Evolutionary conservation across 2,888 invertebrate genomes (phyloP).

Genomic region (Cetonia aurata): DNA sequence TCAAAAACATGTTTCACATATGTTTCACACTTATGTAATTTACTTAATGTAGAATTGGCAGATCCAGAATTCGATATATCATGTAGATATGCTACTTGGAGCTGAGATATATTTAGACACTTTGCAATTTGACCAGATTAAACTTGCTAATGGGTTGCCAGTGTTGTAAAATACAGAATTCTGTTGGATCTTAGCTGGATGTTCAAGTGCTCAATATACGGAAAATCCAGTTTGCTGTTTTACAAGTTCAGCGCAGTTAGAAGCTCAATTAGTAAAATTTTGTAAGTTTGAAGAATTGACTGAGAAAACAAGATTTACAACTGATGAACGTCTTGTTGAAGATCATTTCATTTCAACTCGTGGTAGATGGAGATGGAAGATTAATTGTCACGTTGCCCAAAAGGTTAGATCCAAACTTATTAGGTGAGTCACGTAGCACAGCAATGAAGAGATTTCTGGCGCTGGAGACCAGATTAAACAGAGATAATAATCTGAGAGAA

Average conservation of each 20-base stretch:
- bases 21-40: background rate
- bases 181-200: constrained; percentile 50
- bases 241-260: constrained; percentile 15
- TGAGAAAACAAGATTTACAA: constrained; percentile 16
- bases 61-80: constrained; percentile 47
- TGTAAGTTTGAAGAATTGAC: constrained; percentile 49
- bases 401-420: too few relatives aligned
- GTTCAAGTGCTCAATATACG: background rate
- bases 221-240: constrained; percentile 17
- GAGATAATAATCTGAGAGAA: too few relatives aligned
- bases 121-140: constrained; percentile 40
- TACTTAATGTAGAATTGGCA: constrained; percentile 45
- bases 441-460: too few relatives aligned
- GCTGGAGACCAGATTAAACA: too few relatives aligned
- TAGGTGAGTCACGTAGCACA: too few relatives aligned
- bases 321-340: constrained; percentile 23
- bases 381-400: too few relatives aligned
- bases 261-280: constrained; percentile 42
- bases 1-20: too few relatives aligned
- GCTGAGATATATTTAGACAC: constrained; percentile 47
- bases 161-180: constrained; percentile 48
- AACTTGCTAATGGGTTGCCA: constrained; percentile 29
- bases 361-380: too few relatives aligned
- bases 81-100: constrained; percentile 49
- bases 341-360: too few relatives aligned